Percentiles rank a stretch among this genome's conserved stretches.
These are phyloP conservation scores for Tortrix viridana DNA, from an alignment of 2,888 invertebrate genomes.

Conservation along the genomic window DNA sequence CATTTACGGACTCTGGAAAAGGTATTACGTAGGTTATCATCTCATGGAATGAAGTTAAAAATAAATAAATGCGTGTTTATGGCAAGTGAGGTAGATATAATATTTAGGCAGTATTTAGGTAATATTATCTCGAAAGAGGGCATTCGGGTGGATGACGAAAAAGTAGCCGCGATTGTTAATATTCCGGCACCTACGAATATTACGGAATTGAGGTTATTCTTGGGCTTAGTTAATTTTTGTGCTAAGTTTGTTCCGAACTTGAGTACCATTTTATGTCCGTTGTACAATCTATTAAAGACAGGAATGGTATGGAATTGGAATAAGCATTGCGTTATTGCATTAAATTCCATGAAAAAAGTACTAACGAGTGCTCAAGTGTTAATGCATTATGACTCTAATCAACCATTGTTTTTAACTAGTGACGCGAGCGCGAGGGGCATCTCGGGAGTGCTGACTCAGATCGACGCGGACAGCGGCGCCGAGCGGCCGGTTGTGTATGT, in stretches of 20 bases:
- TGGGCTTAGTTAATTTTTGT: background rate
- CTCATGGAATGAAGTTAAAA: too few relatives aligned
- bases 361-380: background rate
- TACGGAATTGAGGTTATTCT: background rate
- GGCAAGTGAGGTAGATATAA: too few relatives aligned
- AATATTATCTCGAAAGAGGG: background rate
- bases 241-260: background rate
- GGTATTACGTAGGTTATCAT: too few relatives aligned
- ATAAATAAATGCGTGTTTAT: too few relatives aligned
- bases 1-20: too few relatives aligned
- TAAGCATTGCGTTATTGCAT: background rate
- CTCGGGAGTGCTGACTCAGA: background rate
- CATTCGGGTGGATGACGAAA: background rate
- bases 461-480: background rate
- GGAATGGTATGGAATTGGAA: background rate
- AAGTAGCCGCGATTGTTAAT: background rate
- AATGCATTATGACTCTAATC: background rate
- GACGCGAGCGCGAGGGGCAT: background rate
- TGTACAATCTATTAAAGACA: background rate
- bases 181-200: background rate
- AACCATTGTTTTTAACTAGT: background rate
- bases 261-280: background rate
- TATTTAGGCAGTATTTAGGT: conserved; percentile 1
- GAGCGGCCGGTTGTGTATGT: conserved; percentile 1
- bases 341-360: background rate